Conservation (phyloP, 2,888 invertebrate genomes). For the Scelioninae gen. 2 region DNA sequence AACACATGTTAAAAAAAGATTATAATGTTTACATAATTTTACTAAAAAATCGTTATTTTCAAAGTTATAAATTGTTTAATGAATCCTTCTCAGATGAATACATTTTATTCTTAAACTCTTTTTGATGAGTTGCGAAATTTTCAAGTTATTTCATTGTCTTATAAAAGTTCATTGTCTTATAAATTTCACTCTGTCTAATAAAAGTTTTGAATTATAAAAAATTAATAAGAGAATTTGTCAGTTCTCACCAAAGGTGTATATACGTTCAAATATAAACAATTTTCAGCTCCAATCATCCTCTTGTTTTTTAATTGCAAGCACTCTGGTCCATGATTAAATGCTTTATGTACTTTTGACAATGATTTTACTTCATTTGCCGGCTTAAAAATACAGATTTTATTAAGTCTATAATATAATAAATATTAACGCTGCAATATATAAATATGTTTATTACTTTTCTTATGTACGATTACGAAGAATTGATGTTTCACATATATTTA, state of each 20-base stretch:
- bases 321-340: conserved; percentile 11
- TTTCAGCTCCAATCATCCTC: conserved; percentile 7
- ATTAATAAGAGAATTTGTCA: conserved; percentile 5
- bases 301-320: conserved; percentile 10
- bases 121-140: no score
- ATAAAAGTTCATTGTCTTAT: no score
- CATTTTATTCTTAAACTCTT: no score
- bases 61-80: no score
- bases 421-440: background rate
- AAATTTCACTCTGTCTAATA: background rate
- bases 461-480: no score
- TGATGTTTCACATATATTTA: background rate
- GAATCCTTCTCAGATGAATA: no score
- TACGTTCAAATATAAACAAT: conserved; percentile 36
- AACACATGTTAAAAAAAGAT: no score
- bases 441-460: background rate
- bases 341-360: conserved; percentile 3
- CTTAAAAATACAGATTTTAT: no score
- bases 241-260: conserved; percentile 37
- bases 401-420: background rate
- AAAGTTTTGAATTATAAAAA: background rate
- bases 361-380: conserved; percentile 17
- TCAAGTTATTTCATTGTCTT: no score
- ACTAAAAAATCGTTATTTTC: no score
- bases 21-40: no score